Conservation (phyloP, 1,140 invertebrate genomes). For the Eriosoma lanigerum region DNA sequence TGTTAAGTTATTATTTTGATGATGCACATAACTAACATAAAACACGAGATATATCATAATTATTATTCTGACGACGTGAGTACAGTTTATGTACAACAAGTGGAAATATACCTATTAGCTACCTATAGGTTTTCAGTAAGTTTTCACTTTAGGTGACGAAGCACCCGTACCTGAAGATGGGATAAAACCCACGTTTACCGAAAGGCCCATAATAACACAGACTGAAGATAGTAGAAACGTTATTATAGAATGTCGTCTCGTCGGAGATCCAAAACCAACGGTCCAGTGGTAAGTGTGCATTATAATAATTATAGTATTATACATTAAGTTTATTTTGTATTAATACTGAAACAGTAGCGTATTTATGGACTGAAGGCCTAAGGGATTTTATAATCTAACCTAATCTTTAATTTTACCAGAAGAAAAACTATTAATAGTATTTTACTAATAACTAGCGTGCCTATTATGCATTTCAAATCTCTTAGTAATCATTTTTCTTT, state of each 20-base stretch:
- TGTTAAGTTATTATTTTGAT: too few species aligned
- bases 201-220: slow-evolving; percentile 92
- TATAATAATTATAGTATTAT: not conserved
- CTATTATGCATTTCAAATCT: too few species aligned
- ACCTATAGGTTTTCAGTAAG: slow-evolving; percentile 51
- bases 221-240: slow-evolving; percentile 90
- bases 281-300: slow-evolving; percentile 80
- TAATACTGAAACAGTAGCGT: too few species aligned
- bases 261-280: slow-evolving; percentile 88
- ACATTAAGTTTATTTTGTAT: not conserved
- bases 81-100: slow-evolving; percentile 1
- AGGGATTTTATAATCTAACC: too few species aligned
- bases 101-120: not conserved
- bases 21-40: too few species aligned
- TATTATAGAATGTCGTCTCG: slow-evolving; percentile 92
- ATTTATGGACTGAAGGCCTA: too few species aligned
- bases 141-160: slow-evolving; percentile 74
- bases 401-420: too few species aligned
- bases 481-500: too few species aligned
- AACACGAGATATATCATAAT: too few species aligned
- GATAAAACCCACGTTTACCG: slow-evolving; percentile 92
- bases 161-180: slow-evolving; percentile 84
- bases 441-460: too few species aligned
- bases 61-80: slow-evolving; percentile 3
- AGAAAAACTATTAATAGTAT: too few species aligned